These are phyloP conservation scores for Nemurella pictetii DNA, from an alignment of 2,888 invertebrate genomes.

Conservation along the genomic window DNA sequence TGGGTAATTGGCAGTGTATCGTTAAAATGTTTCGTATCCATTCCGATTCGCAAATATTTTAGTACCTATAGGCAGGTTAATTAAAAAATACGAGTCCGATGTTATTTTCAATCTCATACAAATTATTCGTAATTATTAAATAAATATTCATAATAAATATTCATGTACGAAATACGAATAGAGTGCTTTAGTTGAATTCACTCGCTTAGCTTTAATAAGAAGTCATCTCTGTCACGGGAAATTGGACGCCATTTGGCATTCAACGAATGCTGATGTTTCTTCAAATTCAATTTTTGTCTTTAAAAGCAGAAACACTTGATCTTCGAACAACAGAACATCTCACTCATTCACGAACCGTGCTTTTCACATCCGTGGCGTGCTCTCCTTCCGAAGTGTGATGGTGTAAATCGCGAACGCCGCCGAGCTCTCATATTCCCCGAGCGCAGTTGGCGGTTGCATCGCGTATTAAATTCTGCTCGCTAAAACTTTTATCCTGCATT, in stretches of 20 bases:
- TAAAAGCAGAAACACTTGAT: too few species aligned
- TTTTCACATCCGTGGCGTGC: too few species aligned
- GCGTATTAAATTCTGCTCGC: neutral
- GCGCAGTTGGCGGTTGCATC: neutral
- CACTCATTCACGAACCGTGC: too few species aligned
- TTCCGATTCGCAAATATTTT: too few species aligned
- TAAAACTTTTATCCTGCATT: neutral
- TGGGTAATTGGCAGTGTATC: too few species aligned
- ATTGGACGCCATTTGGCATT: neutral
- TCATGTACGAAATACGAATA: neutral
- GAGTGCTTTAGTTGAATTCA: neutral
- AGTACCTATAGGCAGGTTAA: too few species aligned
- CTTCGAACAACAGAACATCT: too few species aligned
- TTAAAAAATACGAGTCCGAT: neutral
- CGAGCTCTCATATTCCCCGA: too few species aligned
- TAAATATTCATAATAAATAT: neutral
- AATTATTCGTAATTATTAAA: neutral
- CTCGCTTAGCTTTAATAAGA: neutral
- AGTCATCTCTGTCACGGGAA: neutral
- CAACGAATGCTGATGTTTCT: neutral
- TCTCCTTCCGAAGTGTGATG: too few species aligned
- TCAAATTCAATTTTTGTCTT: too few species aligned
- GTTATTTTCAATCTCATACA: neutral
- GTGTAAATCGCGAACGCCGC: too few species aligned
- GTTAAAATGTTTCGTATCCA: too few species aligned